Percentiles rank a stretch among this genome's conserved stretches.
Conservation (phyloP, 2,797 vertebrate species). For the Moxostoma hubbsi region DNA sequence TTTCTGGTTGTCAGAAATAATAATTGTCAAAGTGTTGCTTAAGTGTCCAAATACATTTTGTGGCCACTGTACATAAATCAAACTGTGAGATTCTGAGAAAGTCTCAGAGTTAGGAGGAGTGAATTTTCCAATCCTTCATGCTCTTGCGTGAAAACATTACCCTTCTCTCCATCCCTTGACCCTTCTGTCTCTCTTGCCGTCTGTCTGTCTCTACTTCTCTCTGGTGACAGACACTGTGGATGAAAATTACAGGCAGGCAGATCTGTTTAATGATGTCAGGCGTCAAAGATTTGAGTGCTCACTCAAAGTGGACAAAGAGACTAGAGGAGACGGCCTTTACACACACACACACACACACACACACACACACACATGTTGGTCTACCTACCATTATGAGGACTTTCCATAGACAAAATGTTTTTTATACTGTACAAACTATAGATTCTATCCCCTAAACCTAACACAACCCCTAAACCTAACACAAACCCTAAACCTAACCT, state of each 20-base stretch:
- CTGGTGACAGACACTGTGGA: conserved; percentile 62
- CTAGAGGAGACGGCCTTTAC: conserved; percentile 50
- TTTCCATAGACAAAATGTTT: too few relatives aligned
- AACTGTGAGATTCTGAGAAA: conserved; percentile 52
- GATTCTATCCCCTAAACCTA: too few relatives aligned
- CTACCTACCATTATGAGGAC: too few relatives aligned
- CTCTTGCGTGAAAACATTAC: conserved; percentile 23
- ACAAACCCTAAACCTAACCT: too few relatives aligned
- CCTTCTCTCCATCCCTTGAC: conserved; percentile 36
- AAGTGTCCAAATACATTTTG: neutral
- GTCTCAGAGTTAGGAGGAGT: conserved; percentile 47
- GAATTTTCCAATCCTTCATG: conserved; percentile 51
- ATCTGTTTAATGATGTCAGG: conserved; percentile 67
- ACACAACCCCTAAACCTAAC: too few relatives aligned
- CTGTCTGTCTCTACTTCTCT: conserved; percentile 22
- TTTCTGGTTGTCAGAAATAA: too few relatives aligned
- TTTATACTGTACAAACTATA: too few relatives aligned
- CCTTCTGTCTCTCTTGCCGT: conserved; percentile 5
- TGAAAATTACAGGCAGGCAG: conserved; percentile 66
- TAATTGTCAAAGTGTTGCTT: neutral
- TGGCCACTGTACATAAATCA: neutral
- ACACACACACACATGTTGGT: too few relatives aligned
- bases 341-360: conserved; percentile 8
- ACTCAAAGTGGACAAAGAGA: conserved; percentile 51
- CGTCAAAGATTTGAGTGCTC: conserved; percentile 61